Percentiles rank a stretch among this genome's conserved stretches.
Conservation (phyloP, 2,797 vertebrate genomes). For the Pseudochromis fuscus region DNA sequence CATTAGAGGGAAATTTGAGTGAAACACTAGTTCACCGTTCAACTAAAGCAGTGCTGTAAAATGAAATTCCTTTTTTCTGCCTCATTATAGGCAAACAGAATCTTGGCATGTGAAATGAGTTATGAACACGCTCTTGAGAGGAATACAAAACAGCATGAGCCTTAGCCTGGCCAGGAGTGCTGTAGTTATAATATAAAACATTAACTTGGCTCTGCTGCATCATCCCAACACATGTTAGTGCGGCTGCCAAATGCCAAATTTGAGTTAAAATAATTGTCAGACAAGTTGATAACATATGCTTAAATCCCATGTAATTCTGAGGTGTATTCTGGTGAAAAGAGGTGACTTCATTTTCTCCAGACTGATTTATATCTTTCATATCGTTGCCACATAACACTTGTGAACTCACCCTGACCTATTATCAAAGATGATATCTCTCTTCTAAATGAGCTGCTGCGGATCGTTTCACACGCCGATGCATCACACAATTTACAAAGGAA, state of each 20-base stretch:
- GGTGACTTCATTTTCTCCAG: constrained; percentile 61
- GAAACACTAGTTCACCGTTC: constrained; percentile 70
- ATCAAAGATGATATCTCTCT: constrained; percentile 57
- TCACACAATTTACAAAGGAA: constrained; percentile 49
- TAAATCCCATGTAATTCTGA: constrained; percentile 72
- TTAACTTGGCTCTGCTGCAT: constrained; percentile 92
- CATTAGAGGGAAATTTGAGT: constrained; percentile 77
- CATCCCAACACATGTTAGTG: constrained; percentile 93
- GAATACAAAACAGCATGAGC: constrained; percentile 91
- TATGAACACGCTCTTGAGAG: constrained; percentile 89
- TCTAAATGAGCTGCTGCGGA: constrained; percentile 56
- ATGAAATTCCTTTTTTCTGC: constrained; percentile 76
- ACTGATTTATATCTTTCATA: constrained; percentile 53
- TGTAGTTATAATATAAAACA: constrained; percentile 94
- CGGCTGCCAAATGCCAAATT: constrained; percentile 94
- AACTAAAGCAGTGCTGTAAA: constrained; percentile 75
- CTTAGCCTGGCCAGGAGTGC: constrained; percentile 88
- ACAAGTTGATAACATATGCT: constrained; percentile 85
- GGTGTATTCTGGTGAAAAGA: constrained; percentile 58
- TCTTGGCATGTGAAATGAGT: constrained; percentile 91
- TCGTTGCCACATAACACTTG: constrained; percentile 47
- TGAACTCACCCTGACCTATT: constrained; percentile 62
- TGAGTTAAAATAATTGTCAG: constrained; percentile 87
- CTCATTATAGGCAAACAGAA: constrained; percentile 87
- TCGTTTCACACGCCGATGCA: constrained; percentile 39